These are phyloP conservation scores for Gasterosteus aculeatus DNA, from an alignment of 2,113 vertebrate species.

Conservation along the genomic window DNA sequence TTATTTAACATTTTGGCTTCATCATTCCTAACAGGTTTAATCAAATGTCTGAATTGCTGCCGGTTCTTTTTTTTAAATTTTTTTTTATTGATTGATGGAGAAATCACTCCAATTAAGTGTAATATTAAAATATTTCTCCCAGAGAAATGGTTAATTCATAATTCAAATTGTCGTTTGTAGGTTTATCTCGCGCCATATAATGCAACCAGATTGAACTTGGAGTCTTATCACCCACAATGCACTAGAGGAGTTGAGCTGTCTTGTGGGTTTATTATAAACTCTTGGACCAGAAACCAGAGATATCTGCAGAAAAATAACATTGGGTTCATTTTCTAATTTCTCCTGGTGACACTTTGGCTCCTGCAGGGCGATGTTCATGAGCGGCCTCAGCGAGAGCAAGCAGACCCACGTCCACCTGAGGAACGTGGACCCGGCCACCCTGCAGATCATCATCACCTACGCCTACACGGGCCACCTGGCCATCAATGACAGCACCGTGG, in stretches of 20 bases:
- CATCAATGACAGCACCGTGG: conserved; percentile 93
- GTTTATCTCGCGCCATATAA: background rate
- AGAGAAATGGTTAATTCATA: background rate
- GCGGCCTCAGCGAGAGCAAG: conserved; percentile 96
- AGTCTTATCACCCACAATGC: background rate
- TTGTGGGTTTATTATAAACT: background rate
- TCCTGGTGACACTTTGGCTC: background rate
- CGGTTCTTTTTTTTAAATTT: background rate
- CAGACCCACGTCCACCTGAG: conserved; percentile 95
- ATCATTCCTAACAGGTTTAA: background rate
- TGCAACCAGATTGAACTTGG: background rate
- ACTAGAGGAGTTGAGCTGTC: background rate
- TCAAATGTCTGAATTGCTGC: background rate
- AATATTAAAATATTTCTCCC: background rate
- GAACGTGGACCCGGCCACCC: conserved; percentile 93
- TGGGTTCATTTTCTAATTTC: background rate
- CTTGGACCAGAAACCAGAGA: background rate
- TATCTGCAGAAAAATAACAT: background rate
- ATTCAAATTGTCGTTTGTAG: background rate
- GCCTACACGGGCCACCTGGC: conserved; percentile 97
- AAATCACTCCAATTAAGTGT: background rate
- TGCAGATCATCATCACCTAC: conserved; percentile 95
- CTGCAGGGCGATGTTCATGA: conserved; percentile 98
- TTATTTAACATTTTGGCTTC: background rate
- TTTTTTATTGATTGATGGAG: background rate